phyloP scores from a whole-genome alignment of 2,797 vertebrate species.

The Fringilla coelebs region DNA sequence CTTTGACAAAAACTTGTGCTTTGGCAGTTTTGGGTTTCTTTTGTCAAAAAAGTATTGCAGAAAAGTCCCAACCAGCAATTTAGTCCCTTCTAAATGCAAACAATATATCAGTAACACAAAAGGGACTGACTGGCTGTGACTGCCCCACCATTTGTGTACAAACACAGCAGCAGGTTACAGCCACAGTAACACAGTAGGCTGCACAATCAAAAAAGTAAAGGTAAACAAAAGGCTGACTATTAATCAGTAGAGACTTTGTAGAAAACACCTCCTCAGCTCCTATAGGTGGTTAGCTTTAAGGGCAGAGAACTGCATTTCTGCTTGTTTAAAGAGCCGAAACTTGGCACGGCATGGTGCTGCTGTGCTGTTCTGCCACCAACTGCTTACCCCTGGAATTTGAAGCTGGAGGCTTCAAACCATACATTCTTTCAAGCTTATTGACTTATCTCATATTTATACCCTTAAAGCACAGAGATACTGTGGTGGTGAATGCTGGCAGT shows the following conservation, averaged over 20 bases:
- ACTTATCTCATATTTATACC: neutral
- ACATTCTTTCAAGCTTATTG: neutral
- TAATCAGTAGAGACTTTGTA: neutral
- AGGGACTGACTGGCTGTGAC: neutral
- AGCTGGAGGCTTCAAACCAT: neutral
- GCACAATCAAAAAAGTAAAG: neutral
- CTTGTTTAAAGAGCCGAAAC: neutral
- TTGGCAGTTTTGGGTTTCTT: neutral
- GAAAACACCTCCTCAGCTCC: neutral
- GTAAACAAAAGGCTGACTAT: neutral
- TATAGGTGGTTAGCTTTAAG: neutral
- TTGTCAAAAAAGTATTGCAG: neutral
- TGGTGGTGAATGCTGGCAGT: neutral
- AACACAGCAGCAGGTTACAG: neutral
- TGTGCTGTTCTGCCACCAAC: rapidly evolving
- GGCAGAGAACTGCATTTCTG: neutral
- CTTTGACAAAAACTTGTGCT: neutral
- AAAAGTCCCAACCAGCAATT: neutral
- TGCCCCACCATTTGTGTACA: neutral
- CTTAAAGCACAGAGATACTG: neutral
- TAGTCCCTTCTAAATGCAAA: neutral
- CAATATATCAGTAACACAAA: neutral
- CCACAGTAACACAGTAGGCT: neutral
- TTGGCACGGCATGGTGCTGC: rapidly evolving
- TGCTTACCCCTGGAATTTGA: neutral